Evolutionary conservation across 2,113 vertebrate species (phyloP), one percentile per base, ranked within the genome.

Genomic region (Rutilus rutilus): DNA sequence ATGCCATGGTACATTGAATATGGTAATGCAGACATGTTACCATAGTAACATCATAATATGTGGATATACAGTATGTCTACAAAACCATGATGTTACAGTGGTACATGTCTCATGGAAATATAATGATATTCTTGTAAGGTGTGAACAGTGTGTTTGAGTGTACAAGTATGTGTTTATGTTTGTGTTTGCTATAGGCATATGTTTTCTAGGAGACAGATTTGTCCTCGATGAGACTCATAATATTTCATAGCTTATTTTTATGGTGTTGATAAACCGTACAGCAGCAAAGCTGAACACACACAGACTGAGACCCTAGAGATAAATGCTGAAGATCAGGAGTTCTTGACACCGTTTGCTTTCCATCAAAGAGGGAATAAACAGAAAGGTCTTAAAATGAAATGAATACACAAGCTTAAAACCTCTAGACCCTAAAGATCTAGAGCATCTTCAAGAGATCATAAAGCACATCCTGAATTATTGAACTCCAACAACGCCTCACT

Each of bases 171-270:
- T 67, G 69, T 62, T 50, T 62, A 75, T 52, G 8, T 62, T 50
- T 62, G 81, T 52, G 8, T 62, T 54, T 82, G 42, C 80, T 25
- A 73, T 25, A 73, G 30, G 15, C 15, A 67, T 78, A 64, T 42
- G 77, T 45, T 69, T 74, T 52, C 30, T 47, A 59, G 30, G 76
- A 65, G 67, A 76, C 67, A 75, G 33, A 85, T 80, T 83, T 36
- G 50, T 54, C 21, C n/a, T 19, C 33, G 69, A 81, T 78, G 62
- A 76, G 42, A 65, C 45, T 15, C 77, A 73, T 52, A 62, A 85
- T 84, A 87, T 85, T 81, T 75, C 42, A 80, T 71, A 60, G 62
- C 74, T 87, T 76, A 75, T 23, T 74, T 75, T 69, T 85, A 87
- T 69, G 74, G 78, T 79, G n/a, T 69, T 65, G 83, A 50, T 73